Conservation (phyloP, 2,888 invertebrate genomes). For the Eremobia ochroleuca region DNA sequence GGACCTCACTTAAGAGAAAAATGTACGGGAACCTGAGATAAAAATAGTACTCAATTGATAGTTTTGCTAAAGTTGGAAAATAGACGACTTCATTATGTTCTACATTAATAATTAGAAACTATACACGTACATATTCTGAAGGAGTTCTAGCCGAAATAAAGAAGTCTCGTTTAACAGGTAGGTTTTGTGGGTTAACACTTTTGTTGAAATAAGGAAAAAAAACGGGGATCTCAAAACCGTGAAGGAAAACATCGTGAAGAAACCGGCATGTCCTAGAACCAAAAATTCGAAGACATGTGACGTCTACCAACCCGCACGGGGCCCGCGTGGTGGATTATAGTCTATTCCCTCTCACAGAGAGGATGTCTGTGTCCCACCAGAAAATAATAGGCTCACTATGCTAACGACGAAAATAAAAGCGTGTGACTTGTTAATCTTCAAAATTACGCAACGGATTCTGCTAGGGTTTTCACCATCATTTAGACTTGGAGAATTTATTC, state of each 20-base stretch:
- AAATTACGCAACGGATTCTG: too few species aligned
- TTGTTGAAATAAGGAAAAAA: too few species aligned
- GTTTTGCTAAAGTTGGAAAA: not conserved
- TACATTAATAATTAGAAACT: not conserved
- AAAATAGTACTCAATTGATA: not conserved
- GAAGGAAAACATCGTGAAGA: not conserved
- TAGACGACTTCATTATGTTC: not conserved
- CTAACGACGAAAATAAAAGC: too few species aligned
- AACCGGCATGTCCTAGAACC: not conserved
- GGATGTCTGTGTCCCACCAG: too few species aligned
- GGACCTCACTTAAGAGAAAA: not conserved
- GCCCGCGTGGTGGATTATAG: too few species aligned
- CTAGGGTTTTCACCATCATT: too few species aligned
- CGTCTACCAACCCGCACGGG: too few species aligned
- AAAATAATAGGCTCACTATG: too few species aligned
- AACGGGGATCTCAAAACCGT: not conserved
- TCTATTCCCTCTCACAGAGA: too few species aligned
- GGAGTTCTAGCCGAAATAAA: not conserved
- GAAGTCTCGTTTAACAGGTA: not conserved
- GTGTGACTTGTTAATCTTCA: too few species aligned
- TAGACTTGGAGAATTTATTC: too few species aligned
- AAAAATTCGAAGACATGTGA: not conserved
- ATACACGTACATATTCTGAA: not conserved
- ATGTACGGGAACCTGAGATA: not conserved
- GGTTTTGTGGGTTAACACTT: not conserved